Evolutionary conservation across 2,113 vertebrate genomes (phyloP).

Genomic region (Leptobrachium ailaonicum): DNA sequence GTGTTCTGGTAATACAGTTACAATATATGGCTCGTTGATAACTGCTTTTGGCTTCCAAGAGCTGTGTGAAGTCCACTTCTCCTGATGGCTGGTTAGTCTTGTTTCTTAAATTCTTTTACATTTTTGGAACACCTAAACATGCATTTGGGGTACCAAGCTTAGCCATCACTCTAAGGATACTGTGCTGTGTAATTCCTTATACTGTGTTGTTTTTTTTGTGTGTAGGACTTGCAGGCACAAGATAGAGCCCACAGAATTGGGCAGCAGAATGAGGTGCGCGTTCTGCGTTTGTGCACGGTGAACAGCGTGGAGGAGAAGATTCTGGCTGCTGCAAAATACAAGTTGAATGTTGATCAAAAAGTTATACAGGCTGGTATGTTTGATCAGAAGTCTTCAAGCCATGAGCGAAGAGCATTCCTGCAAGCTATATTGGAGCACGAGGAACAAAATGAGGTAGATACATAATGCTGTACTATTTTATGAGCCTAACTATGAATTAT

Average conservation of each 20-base stretch:
- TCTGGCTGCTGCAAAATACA: slow-evolving; percentile 85
- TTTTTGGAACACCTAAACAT: too few species aligned
- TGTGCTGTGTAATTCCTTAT: too few species aligned
- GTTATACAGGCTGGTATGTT: slow-evolving; percentile 92
- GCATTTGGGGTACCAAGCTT: too few species aligned
- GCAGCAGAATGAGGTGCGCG: slow-evolving; percentile 86
- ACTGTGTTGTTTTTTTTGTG: slow-evolving; percentile 4
- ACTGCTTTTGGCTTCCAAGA: too few species aligned
- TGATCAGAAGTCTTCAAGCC: slow-evolving; percentile 88
- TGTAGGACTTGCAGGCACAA: slow-evolving; percentile 84
- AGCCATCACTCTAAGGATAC: too few species aligned
- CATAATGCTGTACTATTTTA: neutral
- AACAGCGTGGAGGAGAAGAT: slow-evolving; percentile 92
- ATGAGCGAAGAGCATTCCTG: slow-evolving; percentile 82
- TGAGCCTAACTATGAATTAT: too few species aligned
- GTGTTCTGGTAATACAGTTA: too few species aligned
- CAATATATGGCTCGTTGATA: too few species aligned
- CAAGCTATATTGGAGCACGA: slow-evolving; percentile 87
- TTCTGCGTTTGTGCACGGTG: slow-evolving; percentile 82
- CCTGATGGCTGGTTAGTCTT: too few species aligned
- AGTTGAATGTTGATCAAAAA: slow-evolving; percentile 88
- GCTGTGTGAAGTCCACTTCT: too few species aligned
- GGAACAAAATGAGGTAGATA: slow-evolving; percentile 83
- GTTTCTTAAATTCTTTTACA: too few species aligned
- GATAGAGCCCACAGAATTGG: slow-evolving; percentile 86